These are phyloP conservation scores for Scaptomyza pallida DNA, from an alignment of 1,140 invertebrate species.

Conservation along the genomic window DNA sequence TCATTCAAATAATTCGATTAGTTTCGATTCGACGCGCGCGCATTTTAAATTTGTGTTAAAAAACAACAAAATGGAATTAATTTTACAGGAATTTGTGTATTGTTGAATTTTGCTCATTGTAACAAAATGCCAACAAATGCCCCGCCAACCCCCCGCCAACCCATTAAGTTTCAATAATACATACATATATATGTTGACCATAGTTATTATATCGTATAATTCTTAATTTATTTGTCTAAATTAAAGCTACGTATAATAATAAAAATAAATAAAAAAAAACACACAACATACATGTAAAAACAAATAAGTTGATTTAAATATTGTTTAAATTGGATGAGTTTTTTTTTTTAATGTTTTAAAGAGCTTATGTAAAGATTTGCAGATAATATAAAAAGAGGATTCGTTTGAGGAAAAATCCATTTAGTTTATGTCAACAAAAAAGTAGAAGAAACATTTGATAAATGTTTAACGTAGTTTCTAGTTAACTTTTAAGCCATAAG, in stretches of 20 bases:
- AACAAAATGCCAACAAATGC: background rate
- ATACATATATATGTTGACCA: constrained; percentile 62
- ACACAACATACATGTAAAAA: constrained; percentile 55
- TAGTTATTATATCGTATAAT: constrained; percentile 80
- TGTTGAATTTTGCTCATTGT: constrained; percentile 31
- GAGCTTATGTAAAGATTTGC: background rate
- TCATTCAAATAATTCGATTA: constrained; percentile 20
- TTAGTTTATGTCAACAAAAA: no score
- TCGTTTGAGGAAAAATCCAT: no score
- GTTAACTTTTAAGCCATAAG: background rate
- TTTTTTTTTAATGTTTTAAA: no score
- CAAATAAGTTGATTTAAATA: constrained; percentile 9
- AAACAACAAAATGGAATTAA: no score
- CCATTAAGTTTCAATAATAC: constrained; percentile 59
- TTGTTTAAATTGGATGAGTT: background rate
- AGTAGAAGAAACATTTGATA: background rate
- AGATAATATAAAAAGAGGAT: no score
- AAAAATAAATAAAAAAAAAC: no score
- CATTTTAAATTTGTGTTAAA: constrained; percentile 31
- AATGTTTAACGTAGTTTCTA: background rate
- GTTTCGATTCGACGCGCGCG: constrained; percentile 21
- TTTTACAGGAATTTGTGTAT: constrained; percentile 39
- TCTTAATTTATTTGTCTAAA: constrained; percentile 81
- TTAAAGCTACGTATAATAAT: constrained; percentile 79
- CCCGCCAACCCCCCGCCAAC: background rate